Evolutionary conservation across 2,888 invertebrate species (phyloP), one percentile per base, ranked within the genome.

Genomic region (Tridacna gigas): DNA sequence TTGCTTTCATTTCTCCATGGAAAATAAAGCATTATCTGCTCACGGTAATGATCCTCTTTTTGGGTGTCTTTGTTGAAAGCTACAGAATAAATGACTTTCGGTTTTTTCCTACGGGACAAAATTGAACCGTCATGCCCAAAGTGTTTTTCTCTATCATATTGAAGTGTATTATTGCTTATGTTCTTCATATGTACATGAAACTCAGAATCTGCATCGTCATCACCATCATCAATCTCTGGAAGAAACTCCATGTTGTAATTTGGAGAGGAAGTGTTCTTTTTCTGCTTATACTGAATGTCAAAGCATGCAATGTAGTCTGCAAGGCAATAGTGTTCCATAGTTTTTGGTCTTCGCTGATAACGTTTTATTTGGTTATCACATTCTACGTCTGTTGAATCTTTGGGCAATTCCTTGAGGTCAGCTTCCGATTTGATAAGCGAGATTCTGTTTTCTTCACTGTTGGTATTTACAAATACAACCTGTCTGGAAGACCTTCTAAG

Each of bases 391-490:
- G 56, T 74, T 22, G 60, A 60, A 11, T 22, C 18, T 60, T 74
- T 74, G 15, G 56, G 22, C 18, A 74, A 12, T 13, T 74, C 60
- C 28, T 74, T 26, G 25, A 74, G 56, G 11, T 15, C 28, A 60
- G 22, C 5, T 22, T 48, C 18, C 15, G 74, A 26, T 28, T 74
- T 74, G 18, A 74, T n/a, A 28, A 74, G 20, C 20, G n/a, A 11
- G 9, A 48, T 28, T 25, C 74, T n/a, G 7, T 74, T n/a, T 25
- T 56, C 28, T 56, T 12, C 9, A n/a, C 18, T 18, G 45, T 63
- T 69, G 71, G 86, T 86, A 51, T 86, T 60, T 13, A 88, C 56
- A 61, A 84, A 86, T 4, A 80, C 48, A 63, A 84, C 79, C n/a
- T 78, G 60, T 25, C 82, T 45, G 1, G 82, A 79, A 28, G 51